phyloP scores from a whole-genome alignment of 2,888 invertebrate species.

The Andrena bicolor region DNA sequence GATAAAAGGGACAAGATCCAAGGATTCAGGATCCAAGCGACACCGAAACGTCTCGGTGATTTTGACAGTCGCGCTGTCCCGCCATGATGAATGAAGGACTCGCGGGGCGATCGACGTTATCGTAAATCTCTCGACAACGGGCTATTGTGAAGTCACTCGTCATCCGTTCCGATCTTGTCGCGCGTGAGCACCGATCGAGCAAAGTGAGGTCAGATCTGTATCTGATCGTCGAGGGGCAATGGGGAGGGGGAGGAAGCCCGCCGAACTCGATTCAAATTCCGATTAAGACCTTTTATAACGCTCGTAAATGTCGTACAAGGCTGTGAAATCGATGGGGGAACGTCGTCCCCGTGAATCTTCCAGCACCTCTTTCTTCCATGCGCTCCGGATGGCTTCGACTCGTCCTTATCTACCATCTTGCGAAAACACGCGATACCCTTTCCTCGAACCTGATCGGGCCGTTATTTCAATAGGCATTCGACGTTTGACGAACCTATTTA shows the following conservation, averaged over 20 bases:
- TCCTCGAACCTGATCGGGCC: neutral
- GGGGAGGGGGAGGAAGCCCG: conserved; percentile 36
- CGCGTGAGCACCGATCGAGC: conserved; percentile 54
- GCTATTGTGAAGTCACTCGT: conserved; percentile 68
- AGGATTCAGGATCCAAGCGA: conserved; percentile 41
- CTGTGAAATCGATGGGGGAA: conserved; percentile 47
- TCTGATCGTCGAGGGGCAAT: conserved; percentile 34
- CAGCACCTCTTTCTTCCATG: neutral
- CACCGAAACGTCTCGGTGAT: conserved; percentile 58
- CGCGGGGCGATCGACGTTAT: conserved; percentile 72
- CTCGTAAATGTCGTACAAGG: conserved; percentile 46
- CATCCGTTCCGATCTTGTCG: conserved; percentile 67
- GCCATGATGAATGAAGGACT: conserved; percentile 71
- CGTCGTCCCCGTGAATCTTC: neutral
- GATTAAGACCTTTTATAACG: conserved; percentile 53
- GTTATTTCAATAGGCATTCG: no score
- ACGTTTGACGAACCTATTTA: no score
- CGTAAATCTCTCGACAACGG: conserved; percentile 65
- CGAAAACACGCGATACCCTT: conserved; percentile 4
- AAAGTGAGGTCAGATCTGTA: conserved; percentile 75
- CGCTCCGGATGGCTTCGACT: neutral
- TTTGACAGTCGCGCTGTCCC: conserved; percentile 67
- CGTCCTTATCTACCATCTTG: neutral
- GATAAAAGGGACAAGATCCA: conserved; percentile 21
- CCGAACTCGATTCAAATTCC: conserved; percentile 62